phyloP scores from a whole-genome alignment of 2,113 vertebrate species.

The Centropus bengalensis region DNA sequence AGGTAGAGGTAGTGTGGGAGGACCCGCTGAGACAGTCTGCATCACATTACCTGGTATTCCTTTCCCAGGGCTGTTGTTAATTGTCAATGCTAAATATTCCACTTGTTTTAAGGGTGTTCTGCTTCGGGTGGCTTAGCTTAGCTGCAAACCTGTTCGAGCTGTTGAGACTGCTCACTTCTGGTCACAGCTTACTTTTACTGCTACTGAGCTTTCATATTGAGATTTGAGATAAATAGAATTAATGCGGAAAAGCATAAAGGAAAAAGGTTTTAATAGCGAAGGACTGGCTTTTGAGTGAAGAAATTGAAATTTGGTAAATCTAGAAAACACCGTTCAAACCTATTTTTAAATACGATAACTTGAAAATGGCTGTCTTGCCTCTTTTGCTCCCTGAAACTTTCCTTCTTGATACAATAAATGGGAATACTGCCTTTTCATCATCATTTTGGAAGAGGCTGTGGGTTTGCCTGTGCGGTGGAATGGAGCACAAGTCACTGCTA shows the following conservation, averaged over 20 bases:
- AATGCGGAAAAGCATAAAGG: neutral
- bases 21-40: neutral
- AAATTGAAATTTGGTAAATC: neutral
- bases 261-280: neutral
- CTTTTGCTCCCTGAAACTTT: neutral
- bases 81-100: neutral
- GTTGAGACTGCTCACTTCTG: neutral
- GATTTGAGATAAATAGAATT: neutral
- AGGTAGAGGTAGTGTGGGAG: neutral
- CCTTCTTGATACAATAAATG: neutral
- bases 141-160: neutral
- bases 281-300: neutral
- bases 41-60: neutral
- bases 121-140: neutral
- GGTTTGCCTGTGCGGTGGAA: neutral
- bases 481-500: neutral
- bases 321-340: neutral
- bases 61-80: neutral
- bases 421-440: neutral
- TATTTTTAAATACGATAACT: neutral
- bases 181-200: neutral
- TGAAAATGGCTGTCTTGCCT: neutral
- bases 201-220: neutral
- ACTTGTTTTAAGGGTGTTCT: neutral
- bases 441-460: neutral